Evolutionary conservation across 2,888 invertebrate species (phyloP), one percentile per base, ranked within the genome.

Genomic region (Corythucha ciliata): DNA sequence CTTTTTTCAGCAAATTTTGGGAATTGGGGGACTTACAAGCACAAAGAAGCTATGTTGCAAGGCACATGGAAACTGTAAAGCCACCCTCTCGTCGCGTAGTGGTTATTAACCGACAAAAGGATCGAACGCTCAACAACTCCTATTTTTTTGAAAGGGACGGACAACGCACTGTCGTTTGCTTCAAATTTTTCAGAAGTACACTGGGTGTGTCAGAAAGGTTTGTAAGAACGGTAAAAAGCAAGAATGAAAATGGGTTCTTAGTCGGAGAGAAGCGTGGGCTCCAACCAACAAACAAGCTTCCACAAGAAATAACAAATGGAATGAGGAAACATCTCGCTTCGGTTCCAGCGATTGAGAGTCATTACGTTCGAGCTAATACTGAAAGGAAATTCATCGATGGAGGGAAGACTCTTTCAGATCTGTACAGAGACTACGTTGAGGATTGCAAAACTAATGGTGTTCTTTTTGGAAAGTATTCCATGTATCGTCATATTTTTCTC

Each of bases 311-410:
- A 20, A 8, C 12, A 37, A 37, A 3, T n/a, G 20, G 24, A 29
- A 29, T 12, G 12, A 29, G 29, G 29, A 29, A 29, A 12, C 8
- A 12, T 29, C 12, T 29, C 10, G 12, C 8, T 10, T 29, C 12
- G 12, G 10, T 29, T 8, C 8, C 10, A 12, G 29, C 29, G 16
- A 16, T 36, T 18, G 36, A 36, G 21, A 7, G 36, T 36, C 36
- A 36, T 36, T 36, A 36, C n/a, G 21, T 21, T 10, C 12, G 36
- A 21, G 36, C 36, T 20, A 14, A 14, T 36, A 36, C 36, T n/a
- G 8, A 36, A 36, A 36, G 18, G 21, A 36, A 36, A n/a, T 36
- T 20, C 36, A 36, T 36, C 10, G 36, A 36, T 18, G 36, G 36
- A 10, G 16, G 12, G 34, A 4, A 34, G 21, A 36, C 36, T 36